These are phyloP conservation scores for Cyrtorhinus lividipennis DNA, from an alignment of 1,140 invertebrate genomes.

Conservation along the genomic window DNA sequence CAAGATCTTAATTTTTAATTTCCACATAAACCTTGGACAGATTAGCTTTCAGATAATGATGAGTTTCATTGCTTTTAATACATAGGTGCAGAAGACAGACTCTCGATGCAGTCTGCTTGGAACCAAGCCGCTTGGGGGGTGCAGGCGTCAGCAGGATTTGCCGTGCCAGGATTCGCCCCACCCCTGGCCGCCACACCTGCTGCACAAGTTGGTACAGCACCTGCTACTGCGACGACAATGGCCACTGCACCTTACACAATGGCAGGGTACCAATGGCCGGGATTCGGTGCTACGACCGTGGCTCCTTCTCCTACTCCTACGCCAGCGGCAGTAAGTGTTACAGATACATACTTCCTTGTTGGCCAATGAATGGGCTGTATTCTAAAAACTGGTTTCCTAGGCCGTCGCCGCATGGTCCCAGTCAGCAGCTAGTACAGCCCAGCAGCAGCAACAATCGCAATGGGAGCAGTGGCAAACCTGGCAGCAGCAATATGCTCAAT, in stretches of 20 bases:
- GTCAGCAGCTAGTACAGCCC: constrained; percentile 27
- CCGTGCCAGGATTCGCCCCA: constrained; percentile 13
- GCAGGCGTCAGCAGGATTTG: neutral
- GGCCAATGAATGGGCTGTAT: neutral
- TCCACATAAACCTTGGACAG: no score
- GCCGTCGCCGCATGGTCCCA: neutral
- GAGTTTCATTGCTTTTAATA: no score
- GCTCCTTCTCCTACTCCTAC: neutral
- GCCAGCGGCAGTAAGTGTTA: no score
- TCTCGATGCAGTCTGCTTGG: constrained; percentile 17
- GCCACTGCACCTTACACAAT: constrained; percentile 5
- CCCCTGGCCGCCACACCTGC: constrained; percentile 12
- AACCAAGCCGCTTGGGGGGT: constrained; percentile 14
- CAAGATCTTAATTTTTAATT: no score
- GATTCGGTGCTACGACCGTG: constrained; percentile 4
- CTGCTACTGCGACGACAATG: constrained; percentile 14
- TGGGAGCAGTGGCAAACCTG: constrained; percentile 72
- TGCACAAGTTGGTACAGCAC: constrained; percentile 10
- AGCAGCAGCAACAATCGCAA: constrained; percentile 51
- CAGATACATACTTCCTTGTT: neutral
- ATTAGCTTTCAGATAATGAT: no score
- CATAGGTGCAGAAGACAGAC: no score
- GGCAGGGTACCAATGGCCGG: constrained; percentile 15
- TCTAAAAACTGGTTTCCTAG: neutral
- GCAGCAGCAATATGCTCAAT: constrained; percentile 70